Conservation (phyloP, 1,140 invertebrate genomes). For the Cryptotermes secundus region DNA sequence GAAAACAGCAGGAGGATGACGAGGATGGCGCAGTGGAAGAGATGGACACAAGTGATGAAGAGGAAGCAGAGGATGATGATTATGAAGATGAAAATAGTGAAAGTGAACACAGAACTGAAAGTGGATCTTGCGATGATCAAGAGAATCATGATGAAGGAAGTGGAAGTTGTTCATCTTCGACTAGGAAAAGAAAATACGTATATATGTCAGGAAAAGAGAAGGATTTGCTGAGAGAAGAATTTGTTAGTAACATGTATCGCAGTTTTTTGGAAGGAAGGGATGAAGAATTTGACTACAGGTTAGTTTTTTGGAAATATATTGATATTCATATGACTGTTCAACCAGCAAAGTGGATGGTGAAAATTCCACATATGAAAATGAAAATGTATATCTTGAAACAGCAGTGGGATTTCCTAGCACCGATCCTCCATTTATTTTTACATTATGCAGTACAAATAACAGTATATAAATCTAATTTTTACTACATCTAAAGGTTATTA, state of each 20-base stretch:
- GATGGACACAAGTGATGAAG: constrained; percentile 55
- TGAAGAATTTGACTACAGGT: constrained; percentile 78
- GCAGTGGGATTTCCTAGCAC: too few relatives aligned
- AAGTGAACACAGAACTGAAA: constrained; percentile 38
- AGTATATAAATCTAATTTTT: too few relatives aligned
- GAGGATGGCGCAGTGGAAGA: constrained; percentile 55
- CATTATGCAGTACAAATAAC: too few relatives aligned
- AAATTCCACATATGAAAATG: too few relatives aligned
- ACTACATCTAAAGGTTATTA: too few relatives aligned
- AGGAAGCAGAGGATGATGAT: constrained; percentile 43
- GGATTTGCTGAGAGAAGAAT: constrained; percentile 75
- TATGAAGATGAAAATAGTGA: constrained; percentile 38
- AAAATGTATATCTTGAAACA: too few relatives aligned
- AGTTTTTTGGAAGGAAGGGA: constrained; percentile 85
- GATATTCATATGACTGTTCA: too few relatives aligned
- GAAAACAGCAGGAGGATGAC: constrained; percentile 61
- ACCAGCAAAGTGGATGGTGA: too few relatives aligned
- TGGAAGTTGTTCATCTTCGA: constrained; percentile 34
- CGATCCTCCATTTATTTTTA: too few relatives aligned
- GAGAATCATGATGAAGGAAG: constrained; percentile 43
- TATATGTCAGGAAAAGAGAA: constrained; percentile 45
- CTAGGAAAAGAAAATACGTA: neutral
- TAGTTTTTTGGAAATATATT: constrained; percentile 21
- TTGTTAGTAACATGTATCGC: constrained; percentile 83
- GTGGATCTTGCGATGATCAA: constrained; percentile 39